Evolutionary conservation across 2,888 invertebrate species (phyloP), one percentile per base, ranked within the genome.

Genomic region (Neocrepidodera transversa): DNA sequence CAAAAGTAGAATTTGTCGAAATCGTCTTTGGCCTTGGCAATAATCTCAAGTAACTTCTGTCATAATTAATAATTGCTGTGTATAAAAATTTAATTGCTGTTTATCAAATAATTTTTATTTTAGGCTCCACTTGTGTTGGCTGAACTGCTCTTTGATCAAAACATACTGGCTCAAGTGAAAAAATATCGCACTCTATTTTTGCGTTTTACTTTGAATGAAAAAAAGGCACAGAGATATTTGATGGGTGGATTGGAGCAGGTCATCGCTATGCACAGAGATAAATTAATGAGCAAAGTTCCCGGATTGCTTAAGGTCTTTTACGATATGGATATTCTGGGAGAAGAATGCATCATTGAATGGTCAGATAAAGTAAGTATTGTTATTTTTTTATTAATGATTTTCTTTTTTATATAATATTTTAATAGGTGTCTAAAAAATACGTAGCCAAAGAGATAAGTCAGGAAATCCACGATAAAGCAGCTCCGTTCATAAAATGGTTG

Each of bases 401-500:
- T 30, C 30, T 6, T 30, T 30, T 10, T 30, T 30, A 30, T 10
- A 10, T 30, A 30, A 3, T n/a, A 32, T 32, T 32, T 32, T 6
- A n/a, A n/a, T n/a, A 77, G 77, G 76, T 79, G 14, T 92, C 91
- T 72, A 95, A 93, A 83, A 97, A 97, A 81, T 96, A 95, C 80
- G 96, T 97, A 45, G 84, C 89, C 58, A 92, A 92, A 78, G 97
- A 98, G 79, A 81, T 96, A 60, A 90, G 92, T 61, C 89, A 91
- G 62, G 95, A 97, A 78, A 95, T 99, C 76, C 92, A 95, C 70
- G 89, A 90, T 65, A 91, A 92, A 76, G 97, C 96, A 51, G 88
- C 90, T 74, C 95, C 95, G 58, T 96, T 99, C 82, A 87, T 99
- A 63, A 94, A 91, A 74, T 99, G 99, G 99, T 86, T 99, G 71